Percentiles rank a stretch among this genome's conserved stretches.
These are phyloP conservation scores for Diadromus collaris DNA, from an alignment of 2,888 invertebrate species.

Conservation along the genomic window DNA sequence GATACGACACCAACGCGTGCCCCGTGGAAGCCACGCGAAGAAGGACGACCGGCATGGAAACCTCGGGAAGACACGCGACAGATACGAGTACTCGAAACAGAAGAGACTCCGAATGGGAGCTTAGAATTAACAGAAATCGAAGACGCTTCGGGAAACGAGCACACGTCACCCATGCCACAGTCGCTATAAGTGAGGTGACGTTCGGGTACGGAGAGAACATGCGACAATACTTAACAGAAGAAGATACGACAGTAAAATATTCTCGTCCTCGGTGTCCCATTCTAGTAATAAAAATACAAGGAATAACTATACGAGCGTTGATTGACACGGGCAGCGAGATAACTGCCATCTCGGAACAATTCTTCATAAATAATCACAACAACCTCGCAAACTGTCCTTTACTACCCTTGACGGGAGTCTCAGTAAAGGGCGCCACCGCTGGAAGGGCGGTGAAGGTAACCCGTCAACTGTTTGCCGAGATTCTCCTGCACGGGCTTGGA, in stretches of 20 bases:
- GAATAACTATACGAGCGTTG: neutral
- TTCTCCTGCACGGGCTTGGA: too few relatives aligned
- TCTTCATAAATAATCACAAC: neutral
- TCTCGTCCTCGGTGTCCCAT: neutral
- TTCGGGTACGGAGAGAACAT: neutral
- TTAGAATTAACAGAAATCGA: too few relatives aligned
- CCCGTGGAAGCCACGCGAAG: too few relatives aligned
- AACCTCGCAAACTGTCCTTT: neutral
- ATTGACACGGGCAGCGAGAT: conserved; percentile 4
- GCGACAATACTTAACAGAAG: neutral
- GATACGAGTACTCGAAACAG: too few relatives aligned
- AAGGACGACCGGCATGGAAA: too few relatives aligned
- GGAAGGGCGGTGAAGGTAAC: too few relatives aligned
- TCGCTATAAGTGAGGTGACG: neutral
- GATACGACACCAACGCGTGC: too few relatives aligned
- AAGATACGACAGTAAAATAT: too few relatives aligned
- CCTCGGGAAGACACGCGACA: too few relatives aligned
- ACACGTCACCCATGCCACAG: neutral
- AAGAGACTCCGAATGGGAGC: neutral
- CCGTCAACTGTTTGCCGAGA: too few relatives aligned
- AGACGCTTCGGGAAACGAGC: conserved; percentile 5
- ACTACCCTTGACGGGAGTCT: neutral
- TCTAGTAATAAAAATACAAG: neutral
- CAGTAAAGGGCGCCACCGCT: neutral
- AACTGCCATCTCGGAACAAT: neutral